phyloP scores from a whole-genome alignment of 2,888 invertebrate species.

The Folsomia candida region DNA sequence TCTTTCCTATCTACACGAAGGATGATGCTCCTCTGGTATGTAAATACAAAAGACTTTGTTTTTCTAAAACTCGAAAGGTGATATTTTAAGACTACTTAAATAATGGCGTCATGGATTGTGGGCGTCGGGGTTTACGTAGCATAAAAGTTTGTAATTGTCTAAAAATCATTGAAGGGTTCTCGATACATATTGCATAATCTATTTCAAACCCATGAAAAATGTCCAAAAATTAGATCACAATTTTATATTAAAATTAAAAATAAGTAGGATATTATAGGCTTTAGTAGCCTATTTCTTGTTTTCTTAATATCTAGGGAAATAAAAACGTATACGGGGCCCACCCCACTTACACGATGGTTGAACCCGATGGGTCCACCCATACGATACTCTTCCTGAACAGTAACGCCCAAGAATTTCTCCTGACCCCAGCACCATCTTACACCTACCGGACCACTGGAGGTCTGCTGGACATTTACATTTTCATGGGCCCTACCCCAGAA shows the following conservation, averaged over 20 bases:
- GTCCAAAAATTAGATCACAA: too few species aligned
- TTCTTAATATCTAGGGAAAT: background rate
- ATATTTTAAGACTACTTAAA: too few species aligned
- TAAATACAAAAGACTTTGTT: background rate
- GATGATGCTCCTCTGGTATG: constrained; percentile 35
- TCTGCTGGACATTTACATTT: constrained; percentile 73
- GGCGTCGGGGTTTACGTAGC: too few species aligned
- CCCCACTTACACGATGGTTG: constrained; percentile 75
- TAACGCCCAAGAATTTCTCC: constrained; percentile 66
- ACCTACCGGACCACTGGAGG: constrained; percentile 81
- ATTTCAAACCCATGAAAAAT: too few species aligned
- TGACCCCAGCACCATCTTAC: constrained; percentile 64
- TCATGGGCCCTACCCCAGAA: constrained; percentile 71
- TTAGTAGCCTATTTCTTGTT: too few species aligned
- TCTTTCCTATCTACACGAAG: constrained; percentile 29
- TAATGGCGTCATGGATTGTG: too few species aligned
- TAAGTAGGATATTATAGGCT: too few species aligned
- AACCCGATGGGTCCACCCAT: constrained; percentile 66
- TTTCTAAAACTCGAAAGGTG: background rate
- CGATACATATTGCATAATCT: too few species aligned
- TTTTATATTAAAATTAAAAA: too few species aligned
- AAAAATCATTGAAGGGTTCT: too few species aligned
- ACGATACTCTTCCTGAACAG: constrained; percentile 79
- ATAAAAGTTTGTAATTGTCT: too few species aligned
- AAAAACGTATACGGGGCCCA: constrained; percentile 74